Conservation (phyloP, 2,888 invertebrate species). For the Steinernema scapterisci region DNA sequence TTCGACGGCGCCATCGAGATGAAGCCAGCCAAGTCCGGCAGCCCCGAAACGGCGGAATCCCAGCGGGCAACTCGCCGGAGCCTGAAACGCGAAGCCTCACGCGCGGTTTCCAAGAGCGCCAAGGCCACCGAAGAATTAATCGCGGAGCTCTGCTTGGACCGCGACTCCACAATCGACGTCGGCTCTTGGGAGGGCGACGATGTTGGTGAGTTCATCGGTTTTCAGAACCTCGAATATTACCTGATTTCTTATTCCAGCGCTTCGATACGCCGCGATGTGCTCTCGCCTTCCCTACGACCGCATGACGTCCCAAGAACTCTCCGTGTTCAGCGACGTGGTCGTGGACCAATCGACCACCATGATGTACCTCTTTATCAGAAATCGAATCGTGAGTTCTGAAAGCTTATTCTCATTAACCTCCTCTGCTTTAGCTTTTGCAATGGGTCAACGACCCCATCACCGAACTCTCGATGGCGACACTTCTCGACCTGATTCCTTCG, state of each 20-base stretch:
- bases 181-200: conserved; percentile 58
- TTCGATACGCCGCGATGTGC: conserved; percentile 51
- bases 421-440: conserved; percentile 70
- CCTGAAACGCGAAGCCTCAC: neutral
- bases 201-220: conserved; percentile 40
- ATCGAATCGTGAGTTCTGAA: conserved; percentile 47
- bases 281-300: conserved; percentile 56
- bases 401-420: too few species aligned
- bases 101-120: neutral
- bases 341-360: conserved; percentile 36
- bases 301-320: conserved; percentile 53
- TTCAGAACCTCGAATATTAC: neutral
- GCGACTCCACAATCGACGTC: conserved; percentile 37
- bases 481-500: conserved; percentile 79
- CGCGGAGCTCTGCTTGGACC: conserved; percentile 1
- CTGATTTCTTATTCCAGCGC: conserved; percentile 43
- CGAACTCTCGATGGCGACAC: conserved; percentile 83
- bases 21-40: neutral
- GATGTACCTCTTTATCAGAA: conserved; percentile 53
- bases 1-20: conserved; percentile 6
- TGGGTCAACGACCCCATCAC: conserved; percentile 95
- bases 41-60: neutral
- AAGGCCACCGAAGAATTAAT: conserved; percentile 18
- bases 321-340: conserved; percentile 54
- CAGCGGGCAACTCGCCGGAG: neutral